Evolutionary conservation across 2,797 vertebrate species (phyloP).

Genomic region (Gymnopithys bicolor): DNA sequence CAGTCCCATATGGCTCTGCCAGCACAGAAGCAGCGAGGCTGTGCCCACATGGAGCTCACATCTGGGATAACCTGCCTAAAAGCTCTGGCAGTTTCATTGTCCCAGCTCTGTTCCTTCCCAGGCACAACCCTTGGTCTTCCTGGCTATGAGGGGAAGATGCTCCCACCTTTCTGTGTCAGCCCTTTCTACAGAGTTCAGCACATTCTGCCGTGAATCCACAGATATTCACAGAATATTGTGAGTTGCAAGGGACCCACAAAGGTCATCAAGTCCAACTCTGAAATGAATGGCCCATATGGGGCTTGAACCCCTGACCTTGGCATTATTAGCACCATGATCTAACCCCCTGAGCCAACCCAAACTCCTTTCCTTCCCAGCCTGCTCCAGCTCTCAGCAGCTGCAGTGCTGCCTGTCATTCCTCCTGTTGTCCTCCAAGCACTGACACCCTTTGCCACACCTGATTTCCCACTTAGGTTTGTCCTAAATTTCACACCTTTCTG

Average conservation of each 20-base stretch:
- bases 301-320: neutral
- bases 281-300: neutral
- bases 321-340: neutral
- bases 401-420: neutral
- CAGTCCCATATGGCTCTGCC: fast-evolving
- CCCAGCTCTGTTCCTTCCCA: neutral
- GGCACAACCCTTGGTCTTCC: neutral
- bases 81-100: neutral
- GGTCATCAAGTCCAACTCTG: neutral
- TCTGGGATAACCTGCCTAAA: neutral
- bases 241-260: neutral
- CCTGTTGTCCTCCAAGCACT: neutral
- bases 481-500: neutral
- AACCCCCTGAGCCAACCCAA: neutral
- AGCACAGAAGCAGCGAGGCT: neutral
- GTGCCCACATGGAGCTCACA: neutral
- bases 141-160: neutral
- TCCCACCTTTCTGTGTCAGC: neutral
- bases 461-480: neutral
- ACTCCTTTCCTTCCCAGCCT: neutral
- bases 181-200: neutral
- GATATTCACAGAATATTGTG: neutral
- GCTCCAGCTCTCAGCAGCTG: neutral
- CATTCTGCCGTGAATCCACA: neutral
- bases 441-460: fast-evolving